Evolutionary conservation across 2,888 invertebrate species (phyloP).

Genomic region (Ormia ochracea): DNA sequence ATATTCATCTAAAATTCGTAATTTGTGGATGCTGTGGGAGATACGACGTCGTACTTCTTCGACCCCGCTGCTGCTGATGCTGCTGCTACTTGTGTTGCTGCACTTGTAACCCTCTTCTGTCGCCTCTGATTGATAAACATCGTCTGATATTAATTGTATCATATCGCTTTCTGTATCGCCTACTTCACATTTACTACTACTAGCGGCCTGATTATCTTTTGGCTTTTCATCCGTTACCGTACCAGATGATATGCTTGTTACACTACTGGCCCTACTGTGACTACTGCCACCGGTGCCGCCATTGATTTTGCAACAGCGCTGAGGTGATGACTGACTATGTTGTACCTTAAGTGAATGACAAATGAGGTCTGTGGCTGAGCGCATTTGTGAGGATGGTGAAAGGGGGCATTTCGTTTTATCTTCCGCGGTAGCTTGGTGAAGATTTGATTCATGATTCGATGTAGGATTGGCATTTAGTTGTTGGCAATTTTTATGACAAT

Average conservation of each 20-base stretch:
- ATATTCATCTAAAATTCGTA: constrained; percentile 72
- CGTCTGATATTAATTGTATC: constrained; percentile 71
- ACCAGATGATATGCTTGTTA: constrained; percentile 74
- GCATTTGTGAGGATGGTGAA: constrained; percentile 35
- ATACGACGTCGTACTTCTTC: constrained; percentile 56
- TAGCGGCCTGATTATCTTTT: constrained; percentile 66
- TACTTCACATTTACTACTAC: constrained; percentile 68
- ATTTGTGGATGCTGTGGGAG: constrained; percentile 66
- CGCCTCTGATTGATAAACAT: constrained; percentile 73
- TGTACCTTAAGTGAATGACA: constrained; percentile 77
- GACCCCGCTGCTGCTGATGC: constrained; percentile 63
- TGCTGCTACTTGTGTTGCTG: constrained; percentile 55
- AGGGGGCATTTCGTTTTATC: constrained; percentile 37
- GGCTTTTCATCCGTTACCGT: constrained; percentile 72
- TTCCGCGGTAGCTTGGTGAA: constrained; percentile 9
- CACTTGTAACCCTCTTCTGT: constrained; percentile 68
- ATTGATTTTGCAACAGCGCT: constrained; percentile 76
- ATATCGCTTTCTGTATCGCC: constrained; percentile 73
- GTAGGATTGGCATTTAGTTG: constrained; percentile 45
- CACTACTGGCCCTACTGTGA: constrained; percentile 66
- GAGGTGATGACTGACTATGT: constrained; percentile 76
- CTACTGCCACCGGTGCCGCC: constrained; percentile 58
- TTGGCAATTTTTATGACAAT: constrained; percentile 87
- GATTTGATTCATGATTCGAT: constrained; percentile 13
- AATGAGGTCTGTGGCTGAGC: constrained; percentile 64